Conservation (phyloP, 1,140 invertebrate species). For the Neotoxoptera formosana region DNA sequence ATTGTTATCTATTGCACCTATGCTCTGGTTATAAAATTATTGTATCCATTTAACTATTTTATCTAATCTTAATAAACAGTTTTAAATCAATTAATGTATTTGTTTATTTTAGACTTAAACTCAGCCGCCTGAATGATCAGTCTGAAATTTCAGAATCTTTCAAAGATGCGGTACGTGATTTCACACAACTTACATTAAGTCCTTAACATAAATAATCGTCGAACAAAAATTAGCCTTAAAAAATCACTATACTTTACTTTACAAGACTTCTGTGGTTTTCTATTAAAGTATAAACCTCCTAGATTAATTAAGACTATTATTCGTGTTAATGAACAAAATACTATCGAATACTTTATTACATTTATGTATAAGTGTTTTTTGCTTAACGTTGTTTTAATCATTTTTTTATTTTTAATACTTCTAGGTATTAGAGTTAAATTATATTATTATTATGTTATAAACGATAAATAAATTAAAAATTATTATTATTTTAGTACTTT, state of each 20-base stretch:
- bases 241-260: background rate
- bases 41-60: too few relatives aligned
- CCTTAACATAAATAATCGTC: conserved; percentile 38
- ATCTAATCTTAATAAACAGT: background rate
- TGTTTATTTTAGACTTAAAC: conserved; percentile 72
- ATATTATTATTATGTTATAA: conserved; percentile 27
- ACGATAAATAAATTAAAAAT: background rate
- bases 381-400: background rate
- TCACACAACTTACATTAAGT: conserved; percentile 75
- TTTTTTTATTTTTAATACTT: conserved; percentile 12
- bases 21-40: background rate
- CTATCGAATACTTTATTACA: background rate
- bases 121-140: conserved; percentile 87
- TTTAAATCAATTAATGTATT: background rate
- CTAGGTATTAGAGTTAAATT: conserved; percentile 28
- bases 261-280: conserved; percentile 11
- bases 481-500: conserved; percentile 15
- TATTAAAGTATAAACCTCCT: background rate
- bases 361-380: background rate
- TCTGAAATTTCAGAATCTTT: conserved; percentile 86
- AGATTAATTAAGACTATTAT: background rate
- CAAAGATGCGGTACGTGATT: conserved; percentile 90
- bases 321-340: conserved; percentile 39
- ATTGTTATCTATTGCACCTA: background rate
- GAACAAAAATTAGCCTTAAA: background rate